A percentile compares a stretch with the other conserved stretches of the same genome.
phyloP scores from a whole-genome alignment of 2,797 vertebrate genomes.

The Argya squamiceps region DNA sequence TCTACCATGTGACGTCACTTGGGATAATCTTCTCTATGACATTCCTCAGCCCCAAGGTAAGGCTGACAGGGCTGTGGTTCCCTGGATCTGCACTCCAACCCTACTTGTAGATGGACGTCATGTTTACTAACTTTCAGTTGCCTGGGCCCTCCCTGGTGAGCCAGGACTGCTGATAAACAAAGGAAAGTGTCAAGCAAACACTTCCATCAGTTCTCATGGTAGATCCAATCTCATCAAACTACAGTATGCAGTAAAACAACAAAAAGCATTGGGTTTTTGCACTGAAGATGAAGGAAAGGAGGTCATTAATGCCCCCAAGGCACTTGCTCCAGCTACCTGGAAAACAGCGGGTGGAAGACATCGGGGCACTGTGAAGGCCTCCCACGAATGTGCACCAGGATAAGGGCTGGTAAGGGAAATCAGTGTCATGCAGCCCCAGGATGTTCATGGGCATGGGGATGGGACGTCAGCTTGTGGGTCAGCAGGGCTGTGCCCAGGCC shows the following conservation, averaged over 20 bases:
- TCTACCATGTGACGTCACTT: rapidly evolving
- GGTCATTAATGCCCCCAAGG: not conserved
- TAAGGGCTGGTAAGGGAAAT: not conserved
- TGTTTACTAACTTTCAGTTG: not conserved
- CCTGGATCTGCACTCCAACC: not conserved
- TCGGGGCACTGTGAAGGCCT: rapidly evolving
- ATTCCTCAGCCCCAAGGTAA: rapidly evolving
- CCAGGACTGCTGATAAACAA: not conserved
- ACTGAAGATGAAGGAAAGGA: not conserved
- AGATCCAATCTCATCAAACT: not conserved
- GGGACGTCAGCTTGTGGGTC: rapidly evolving
- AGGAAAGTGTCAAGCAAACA: not conserved
- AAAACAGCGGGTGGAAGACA: rapidly evolving
- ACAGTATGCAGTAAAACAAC: not conserved
- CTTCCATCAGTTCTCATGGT: not conserved
- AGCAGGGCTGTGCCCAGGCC: too few species aligned
- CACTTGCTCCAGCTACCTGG: not conserved
- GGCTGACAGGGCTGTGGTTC: not conserved
- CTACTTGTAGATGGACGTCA: not conserved
- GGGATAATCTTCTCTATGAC: not conserved
- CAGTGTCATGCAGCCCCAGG: rapidly evolving
- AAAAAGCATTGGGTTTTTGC: not conserved
- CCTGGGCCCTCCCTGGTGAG: not conserved
- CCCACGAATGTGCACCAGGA: too few species aligned
- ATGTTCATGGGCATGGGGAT: not conserved